A percentile compares a stretch with the other conserved stretches of the same genome.
Evolutionary conservation across 2,113 vertebrate genomes (phyloP).

Genomic region (Microcebus griseorufus): DNA sequence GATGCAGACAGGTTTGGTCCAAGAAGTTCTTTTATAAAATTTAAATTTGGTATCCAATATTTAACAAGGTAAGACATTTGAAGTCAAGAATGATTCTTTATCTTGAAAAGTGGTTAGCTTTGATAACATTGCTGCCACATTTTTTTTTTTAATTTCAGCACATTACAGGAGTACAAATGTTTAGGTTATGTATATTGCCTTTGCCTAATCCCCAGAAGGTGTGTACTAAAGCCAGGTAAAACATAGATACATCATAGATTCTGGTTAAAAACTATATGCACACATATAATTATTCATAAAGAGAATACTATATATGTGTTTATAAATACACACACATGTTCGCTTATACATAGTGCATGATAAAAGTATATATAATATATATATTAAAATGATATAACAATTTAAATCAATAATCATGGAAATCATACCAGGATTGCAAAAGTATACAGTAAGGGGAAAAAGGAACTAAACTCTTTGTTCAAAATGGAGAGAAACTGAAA

Average conservation of each 20-base stretch:
- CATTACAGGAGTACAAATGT: too few relatives aligned
- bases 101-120: background rate
- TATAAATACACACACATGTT: background rate
- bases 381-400: background rate
- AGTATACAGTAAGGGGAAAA: background rate
- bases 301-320: background rate
- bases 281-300: background rate
- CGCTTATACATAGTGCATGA: too few relatives aligned
- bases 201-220: too few relatives aligned
- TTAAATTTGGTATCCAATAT: background rate
- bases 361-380: too few relatives aligned
- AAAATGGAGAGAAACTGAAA: background rate
- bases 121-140: background rate
- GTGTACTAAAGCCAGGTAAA: background rate
- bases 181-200: too few relatives aligned
- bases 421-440: background rate
- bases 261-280: background rate
- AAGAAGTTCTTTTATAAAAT: background rate
- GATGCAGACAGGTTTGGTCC: background rate
- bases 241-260: background rate
- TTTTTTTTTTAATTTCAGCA: too few relatives aligned
- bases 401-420: background rate
- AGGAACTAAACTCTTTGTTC: background rate
- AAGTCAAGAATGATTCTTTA: background rate
- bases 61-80: background rate